A percentile compares a stretch with the other conserved stretches of the same genome.
Conservation (phyloP, 2,113 vertebrate genomes). For the Ploceus nigricollis region DNA sequence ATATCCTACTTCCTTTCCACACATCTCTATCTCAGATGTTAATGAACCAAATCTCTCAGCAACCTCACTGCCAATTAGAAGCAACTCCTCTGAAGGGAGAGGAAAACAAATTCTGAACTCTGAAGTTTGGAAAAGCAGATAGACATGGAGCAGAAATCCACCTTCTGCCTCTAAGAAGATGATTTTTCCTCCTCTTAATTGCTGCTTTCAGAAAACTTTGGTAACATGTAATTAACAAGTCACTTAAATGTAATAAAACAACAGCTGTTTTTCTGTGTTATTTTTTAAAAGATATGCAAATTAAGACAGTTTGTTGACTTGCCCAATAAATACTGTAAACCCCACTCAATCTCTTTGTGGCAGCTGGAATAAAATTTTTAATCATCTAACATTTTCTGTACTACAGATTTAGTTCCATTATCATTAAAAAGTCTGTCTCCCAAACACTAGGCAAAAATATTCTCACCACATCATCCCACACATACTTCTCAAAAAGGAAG, state of each 20-base stretch:
- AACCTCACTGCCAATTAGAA: neutral
- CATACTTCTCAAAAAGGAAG: constrained; percentile 60
- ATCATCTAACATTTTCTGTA: neutral
- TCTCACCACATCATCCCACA: constrained; percentile 49
- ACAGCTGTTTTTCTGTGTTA: neutral
- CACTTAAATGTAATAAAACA: neutral
- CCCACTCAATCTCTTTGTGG: neutral
- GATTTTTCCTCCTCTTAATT: neutral
- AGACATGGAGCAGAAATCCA: neutral
- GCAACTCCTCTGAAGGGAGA: neutral
- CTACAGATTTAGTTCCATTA: neutral
- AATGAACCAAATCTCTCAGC: neutral
- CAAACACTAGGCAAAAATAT: constrained; percentile 36
- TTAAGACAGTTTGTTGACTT: neutral
- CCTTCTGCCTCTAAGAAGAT: neutral
- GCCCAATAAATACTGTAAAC: neutral
- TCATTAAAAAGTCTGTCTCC: neutral
- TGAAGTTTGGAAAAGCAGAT: neutral
- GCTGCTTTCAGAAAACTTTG: neutral
- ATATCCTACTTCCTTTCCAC: neutral
- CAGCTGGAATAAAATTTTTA: neutral
- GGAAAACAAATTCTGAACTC: neutral
- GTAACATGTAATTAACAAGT: neutral
- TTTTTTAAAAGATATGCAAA: constrained; percentile 7
- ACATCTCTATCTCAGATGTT: neutral